A percentile compares a stretch with the other conserved stretches of the same genome.
These are phyloP conservation scores for Sinodicranocentrus sp. DNA, from an alignment of 2,888 invertebrate genomes.

Conservation along the genomic window DNA sequence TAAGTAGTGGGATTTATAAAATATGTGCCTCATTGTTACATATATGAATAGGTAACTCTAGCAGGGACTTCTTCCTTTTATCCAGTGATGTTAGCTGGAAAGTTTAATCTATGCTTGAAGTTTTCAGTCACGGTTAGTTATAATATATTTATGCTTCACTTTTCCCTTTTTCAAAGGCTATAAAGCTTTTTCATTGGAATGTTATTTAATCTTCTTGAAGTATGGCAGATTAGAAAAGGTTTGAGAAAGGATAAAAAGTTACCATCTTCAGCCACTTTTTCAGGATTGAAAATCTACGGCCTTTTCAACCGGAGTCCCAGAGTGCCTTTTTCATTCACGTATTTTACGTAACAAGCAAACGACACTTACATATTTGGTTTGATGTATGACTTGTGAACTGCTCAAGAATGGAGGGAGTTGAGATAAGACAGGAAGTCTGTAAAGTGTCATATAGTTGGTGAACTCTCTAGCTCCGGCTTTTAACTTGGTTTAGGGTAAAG, in stretches of 20 bases:
- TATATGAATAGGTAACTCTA: neutral
- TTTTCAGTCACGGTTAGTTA: slow-evolving; percentile 60
- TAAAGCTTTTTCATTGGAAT: slow-evolving; percentile 64
- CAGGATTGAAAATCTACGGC: slow-evolving; percentile 16
- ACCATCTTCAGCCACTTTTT: slow-evolving; percentile 40
- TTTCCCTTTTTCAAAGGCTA: slow-evolving; percentile 52
- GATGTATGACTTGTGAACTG: slow-evolving; percentile 61
- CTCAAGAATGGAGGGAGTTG: slow-evolving; percentile 47
- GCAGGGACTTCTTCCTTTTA: neutral
- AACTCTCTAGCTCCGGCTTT: slow-evolving; percentile 4
- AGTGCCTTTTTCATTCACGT: neutral
- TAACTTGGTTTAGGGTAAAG: slow-evolving; percentile 29
- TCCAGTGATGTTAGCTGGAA: neutral
- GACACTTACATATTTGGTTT: slow-evolving; percentile 34
- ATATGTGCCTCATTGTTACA: slow-evolving; percentile 16
- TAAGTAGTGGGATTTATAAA: neutral
- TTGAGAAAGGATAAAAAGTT: slow-evolving; percentile 50
- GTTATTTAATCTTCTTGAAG: slow-evolving; percentile 62
- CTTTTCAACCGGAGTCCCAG: neutral
- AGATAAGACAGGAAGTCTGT: slow-evolving; percentile 66
- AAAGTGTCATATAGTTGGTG: slow-evolving; percentile 49
- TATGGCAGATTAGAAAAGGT: slow-evolving; percentile 59
- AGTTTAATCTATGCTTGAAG: slow-evolving; percentile 48
- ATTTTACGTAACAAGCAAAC: neutral
- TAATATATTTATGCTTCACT: slow-evolving; percentile 58